Conservation (phyloP, 2,113 vertebrate genomes). For the Meles meles region DNA sequence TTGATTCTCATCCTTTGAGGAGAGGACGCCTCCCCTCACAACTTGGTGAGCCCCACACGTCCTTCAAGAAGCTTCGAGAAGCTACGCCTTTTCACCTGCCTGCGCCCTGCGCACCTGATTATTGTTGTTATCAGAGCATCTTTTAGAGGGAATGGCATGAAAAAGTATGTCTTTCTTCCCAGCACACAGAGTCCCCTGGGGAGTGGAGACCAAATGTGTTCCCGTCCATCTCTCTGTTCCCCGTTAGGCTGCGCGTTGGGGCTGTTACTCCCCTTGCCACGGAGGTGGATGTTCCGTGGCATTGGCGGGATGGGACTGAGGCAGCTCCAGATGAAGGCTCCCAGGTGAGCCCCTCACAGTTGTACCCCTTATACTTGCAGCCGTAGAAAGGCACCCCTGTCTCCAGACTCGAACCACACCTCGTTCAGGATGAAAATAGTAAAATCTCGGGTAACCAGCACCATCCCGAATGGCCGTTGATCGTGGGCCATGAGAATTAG, state of each 20-base stretch:
- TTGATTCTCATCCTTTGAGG: background rate
- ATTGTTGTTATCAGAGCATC: accelerated
- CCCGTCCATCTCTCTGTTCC: accelerated
- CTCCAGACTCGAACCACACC: no score
- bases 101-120: background rate
- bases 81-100: background rate
- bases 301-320: background rate
- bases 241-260: background rate
- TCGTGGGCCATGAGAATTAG: accelerated
- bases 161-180: background rate
- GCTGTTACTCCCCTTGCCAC: accelerated
- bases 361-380: background rate
- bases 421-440: background rate
- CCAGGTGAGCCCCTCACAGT: background rate
- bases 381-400: background rate
- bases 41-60: background rate
- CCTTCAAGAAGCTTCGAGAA: background rate
- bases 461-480: background rate
- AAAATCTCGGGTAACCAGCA: background rate
- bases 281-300: background rate
- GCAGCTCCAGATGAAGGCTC: background rate
- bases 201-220: background rate
- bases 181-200: background rate
- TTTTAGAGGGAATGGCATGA: background rate
- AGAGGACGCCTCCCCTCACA: background rate